Conservation (phyloP, 2,113 vertebrate species). For the Seriola dumerili region DNA sequence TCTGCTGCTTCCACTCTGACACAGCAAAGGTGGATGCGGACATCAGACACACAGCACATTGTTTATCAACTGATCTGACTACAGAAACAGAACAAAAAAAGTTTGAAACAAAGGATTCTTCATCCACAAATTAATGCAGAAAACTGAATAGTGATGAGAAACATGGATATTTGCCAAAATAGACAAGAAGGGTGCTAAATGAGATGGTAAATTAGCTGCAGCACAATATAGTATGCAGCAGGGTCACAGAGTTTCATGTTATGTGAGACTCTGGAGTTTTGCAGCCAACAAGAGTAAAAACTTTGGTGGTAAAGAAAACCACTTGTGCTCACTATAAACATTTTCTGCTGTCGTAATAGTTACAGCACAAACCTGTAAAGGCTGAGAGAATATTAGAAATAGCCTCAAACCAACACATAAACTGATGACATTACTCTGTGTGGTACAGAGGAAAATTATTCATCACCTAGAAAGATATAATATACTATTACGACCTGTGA, state of each 20-base stretch:
- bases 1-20: constrained; percentile 65
- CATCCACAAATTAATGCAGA: not conserved
- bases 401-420: not conserved
- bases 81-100: not conserved
- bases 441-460: not conserved
- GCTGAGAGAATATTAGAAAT: too few species aligned
- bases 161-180: not conserved
- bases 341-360: not conserved
- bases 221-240: not conserved
- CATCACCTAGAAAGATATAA: not conserved
- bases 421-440: not conserved
- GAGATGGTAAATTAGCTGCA: not conserved
- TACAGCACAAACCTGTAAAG: not conserved
- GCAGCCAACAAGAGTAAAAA: constrained; percentile 1
- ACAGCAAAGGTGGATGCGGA: constrained; percentile 17
- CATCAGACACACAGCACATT: not conserved
- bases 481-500: constrained; percentile 58
- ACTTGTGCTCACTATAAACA: too few species aligned
- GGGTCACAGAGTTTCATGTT: not conserved
- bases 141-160: not conserved
- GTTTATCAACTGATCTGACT: constrained; percentile 17
- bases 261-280: not conserved
- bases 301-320: constrained; percentile 10
- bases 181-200: constrained; percentile 14
- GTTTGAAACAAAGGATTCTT: not conserved